phyloP scores from a whole-genome alignment of 2,888 invertebrate genomes.

The Cyclophora punctaria region DNA sequence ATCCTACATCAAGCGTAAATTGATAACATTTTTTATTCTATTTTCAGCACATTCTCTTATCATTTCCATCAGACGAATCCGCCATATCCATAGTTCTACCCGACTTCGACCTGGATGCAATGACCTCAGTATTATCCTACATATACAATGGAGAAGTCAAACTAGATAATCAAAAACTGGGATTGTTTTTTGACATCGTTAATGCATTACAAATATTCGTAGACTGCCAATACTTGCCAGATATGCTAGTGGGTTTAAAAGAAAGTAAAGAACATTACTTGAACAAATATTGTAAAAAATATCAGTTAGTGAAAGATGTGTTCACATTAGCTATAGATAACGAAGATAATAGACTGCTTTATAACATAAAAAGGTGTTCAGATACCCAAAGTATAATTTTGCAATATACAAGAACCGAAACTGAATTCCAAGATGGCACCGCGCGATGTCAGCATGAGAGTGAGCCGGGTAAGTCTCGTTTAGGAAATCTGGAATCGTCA shows the following conservation, averaged over 20 bases:
- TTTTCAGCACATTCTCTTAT: constrained; percentile 50
- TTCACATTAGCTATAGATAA: constrained; percentile 29
- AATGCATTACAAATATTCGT: constrained; percentile 58
- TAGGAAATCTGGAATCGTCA: constrained; percentile 46
- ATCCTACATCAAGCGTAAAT: too few species aligned
- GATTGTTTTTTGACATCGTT: constrained; percentile 76
- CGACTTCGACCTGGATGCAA: constrained; percentile 76
- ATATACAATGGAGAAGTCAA: constrained; percentile 80
- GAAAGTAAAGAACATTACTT: constrained; percentile 13
- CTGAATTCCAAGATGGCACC: constrained; percentile 34
- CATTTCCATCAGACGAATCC: constrained; percentile 53
- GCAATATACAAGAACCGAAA: constrained; percentile 28
- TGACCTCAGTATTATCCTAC: constrained; percentile 79
- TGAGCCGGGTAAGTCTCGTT: constrained; percentile 34
- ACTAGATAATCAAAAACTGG: constrained; percentile 72
- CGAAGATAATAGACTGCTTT: constrained; percentile 24
- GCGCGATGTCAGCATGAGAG: constrained; percentile 34
- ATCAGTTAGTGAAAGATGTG: constrained; percentile 21
- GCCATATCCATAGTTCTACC: constrained; percentile 79
- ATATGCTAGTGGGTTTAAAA: constrained; percentile 12
- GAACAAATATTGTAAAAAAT: constrained; percentile 11
- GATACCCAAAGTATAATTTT: constrained; percentile 24
- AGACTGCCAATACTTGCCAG: constrained; percentile 41
- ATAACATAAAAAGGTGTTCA: constrained; percentile 39
- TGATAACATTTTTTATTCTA: not conserved